Base-by-base conservation (phyloP, 2,888 invertebrate species). In the Heliconius ethilla region DNA sequence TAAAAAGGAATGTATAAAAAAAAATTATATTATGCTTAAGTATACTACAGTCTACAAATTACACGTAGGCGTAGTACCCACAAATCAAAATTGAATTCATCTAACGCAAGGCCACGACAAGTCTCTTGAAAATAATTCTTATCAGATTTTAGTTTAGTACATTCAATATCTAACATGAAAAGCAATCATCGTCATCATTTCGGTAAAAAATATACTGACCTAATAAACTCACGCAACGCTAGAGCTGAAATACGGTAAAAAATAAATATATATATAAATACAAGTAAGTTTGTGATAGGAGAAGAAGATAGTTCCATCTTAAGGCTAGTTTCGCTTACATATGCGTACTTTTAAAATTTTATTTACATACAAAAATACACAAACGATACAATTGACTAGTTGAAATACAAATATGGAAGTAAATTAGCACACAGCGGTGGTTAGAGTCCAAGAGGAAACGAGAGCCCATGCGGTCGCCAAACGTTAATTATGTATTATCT, bases 351-450 rank as follows among this genome's bases (percentile, higher is more conserved):
- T 51, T 76, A n/a, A 55, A 25, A 59, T 37, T 37, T 75, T 75
- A 75, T 75, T 59, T 77, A 75, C 51, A 65, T 78, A 80, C 62
- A 75, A 80, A 74, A 75, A 70, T 70, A 70, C 75, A 59, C 59
- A 72, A 72, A 75, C 45, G 45, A 73, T 67, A 15, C 62, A 76
- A 78, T 77, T 79, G 77, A 77, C 77, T 75, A 79, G 55, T 62
- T 67, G 78, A 25, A 40, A 59, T 75, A 76, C 69, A 55, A 75
- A 76, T 63, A 75, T 75, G 70, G 65, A 74, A 70, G 70, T 62
- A 40, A 59, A 62, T 33, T 72, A 72, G 55, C 55, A 72, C 72
- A 59, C 72, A 37, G 69, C 29, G 25, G 59, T 25, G 25, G 27
- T 40, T 15, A 25, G 59, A 25, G 29, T 29, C 51, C 70, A 27